These are phyloP conservation scores for Burhinus bistriatus DNA, from an alignment of 2,113 vertebrate species.

Conservation along the genomic window DNA sequence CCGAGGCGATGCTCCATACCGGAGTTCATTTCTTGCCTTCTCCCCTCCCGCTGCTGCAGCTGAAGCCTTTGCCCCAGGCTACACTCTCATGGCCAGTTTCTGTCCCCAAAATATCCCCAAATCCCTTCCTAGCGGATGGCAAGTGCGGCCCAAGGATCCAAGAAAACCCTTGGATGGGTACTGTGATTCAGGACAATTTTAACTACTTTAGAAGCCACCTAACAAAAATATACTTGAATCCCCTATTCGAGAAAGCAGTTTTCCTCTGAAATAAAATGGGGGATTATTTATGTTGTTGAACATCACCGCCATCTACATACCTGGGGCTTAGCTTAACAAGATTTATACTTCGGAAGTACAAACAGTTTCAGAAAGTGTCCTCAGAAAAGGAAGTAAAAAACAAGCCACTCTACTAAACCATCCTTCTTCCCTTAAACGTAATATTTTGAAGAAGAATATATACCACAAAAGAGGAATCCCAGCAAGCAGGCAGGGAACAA, in stretches of 20 bases:
- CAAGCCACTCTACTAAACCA: not conserved
- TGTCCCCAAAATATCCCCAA: not conserved
- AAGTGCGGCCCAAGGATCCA: not conserved
- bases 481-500: not conserved
- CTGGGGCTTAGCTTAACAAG: not conserved
- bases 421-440: not conserved
- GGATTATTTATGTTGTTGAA: not conserved
- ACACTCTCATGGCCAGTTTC: not conserved
- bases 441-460: not conserved
- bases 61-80: not conserved
- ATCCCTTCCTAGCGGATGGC: not conserved
- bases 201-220: not conserved
- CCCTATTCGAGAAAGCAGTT: not conserved
- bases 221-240: not conserved
- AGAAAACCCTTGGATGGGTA: not conserved
- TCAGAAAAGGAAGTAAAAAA: not conserved
- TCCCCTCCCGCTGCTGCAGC: not conserved
- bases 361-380: not conserved
- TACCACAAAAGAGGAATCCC: not conserved
- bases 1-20: fast-evolving
- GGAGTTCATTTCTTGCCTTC: fast-evolving
- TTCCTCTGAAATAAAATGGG: not conserved
- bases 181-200: not conserved
- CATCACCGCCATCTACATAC: not conserved
- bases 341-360: not conserved